Conservation (phyloP, 2,888 invertebrate genomes). For the Erynnis tages region DNA sequence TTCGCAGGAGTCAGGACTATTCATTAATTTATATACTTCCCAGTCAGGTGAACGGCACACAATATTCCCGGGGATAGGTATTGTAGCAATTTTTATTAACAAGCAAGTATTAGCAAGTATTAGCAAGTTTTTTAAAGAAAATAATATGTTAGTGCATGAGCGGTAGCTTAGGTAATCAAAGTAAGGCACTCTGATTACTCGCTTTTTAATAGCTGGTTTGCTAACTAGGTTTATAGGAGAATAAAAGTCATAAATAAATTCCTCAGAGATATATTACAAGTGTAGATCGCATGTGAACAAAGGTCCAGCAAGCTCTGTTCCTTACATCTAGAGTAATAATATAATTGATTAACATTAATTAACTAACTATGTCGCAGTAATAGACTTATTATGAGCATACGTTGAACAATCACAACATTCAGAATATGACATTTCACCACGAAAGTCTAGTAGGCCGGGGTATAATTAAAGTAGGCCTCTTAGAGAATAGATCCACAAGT, state of each 20-base stretch:
- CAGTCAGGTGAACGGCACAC: no score
- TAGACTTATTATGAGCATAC: slow-evolving; percentile 62
- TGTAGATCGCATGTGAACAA: slow-evolving; percentile 73
- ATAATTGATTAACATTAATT: slow-evolving; percentile 58
- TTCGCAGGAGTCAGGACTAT: no score
- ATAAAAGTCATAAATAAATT: slow-evolving; percentile 23
- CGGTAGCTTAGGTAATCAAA: no score
- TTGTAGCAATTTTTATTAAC: no score
- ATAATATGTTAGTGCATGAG: no score
- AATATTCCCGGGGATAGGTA: no score
- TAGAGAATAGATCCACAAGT: slow-evolving; percentile 23
- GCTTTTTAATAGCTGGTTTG: no score
- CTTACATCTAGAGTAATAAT: slow-evolving; percentile 50
- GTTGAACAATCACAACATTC: slow-evolving; percentile 63
- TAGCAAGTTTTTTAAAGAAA: no score
- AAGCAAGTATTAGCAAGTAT: no score
- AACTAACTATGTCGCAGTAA: slow-evolving; percentile 56
- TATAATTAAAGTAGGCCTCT: slow-evolving; percentile 43
- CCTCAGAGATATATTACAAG: slow-evolving; percentile 42
- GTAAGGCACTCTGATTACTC: no score
- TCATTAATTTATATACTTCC: no score
- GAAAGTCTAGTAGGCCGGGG: slow-evolving; percentile 33
- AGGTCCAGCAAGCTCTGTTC: slow-evolving; percentile 71
- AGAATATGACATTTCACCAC: slow-evolving; percentile 45
- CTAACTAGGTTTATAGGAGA: no score